phyloP scores from a whole-genome alignment of 2,797 vertebrate species.

The Podarcis siculus region DNA sequence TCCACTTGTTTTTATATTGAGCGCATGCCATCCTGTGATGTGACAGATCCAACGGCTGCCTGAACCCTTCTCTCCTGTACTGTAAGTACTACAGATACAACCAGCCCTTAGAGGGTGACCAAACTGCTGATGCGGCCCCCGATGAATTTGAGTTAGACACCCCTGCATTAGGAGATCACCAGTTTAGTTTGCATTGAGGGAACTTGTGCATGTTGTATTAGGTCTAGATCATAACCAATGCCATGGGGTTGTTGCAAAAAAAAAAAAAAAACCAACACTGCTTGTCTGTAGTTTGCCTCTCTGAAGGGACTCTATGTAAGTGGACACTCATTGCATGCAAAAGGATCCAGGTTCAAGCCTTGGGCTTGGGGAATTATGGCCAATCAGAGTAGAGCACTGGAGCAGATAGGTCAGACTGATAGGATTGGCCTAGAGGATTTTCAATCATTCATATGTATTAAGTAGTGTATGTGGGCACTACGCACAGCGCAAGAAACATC shows the following conservation, averaged over 20 bases:
- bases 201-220: neutral
- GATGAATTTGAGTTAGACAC: too few relatives aligned
- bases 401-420: neutral
- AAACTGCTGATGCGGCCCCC: too few relatives aligned
- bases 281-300: neutral
- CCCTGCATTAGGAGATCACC: neutral
- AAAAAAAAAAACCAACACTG: too few relatives aligned
- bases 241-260: neutral
- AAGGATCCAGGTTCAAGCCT: neutral
- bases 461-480: neutral
- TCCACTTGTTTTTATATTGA: too few relatives aligned
- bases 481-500: too few relatives aligned
- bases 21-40: too few relatives aligned
- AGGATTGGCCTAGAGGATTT: neutral
- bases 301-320: neutral
- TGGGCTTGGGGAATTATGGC: too few relatives aligned
- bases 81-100: too few relatives aligned
- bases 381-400: neutral
- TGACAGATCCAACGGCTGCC: too few relatives aligned
- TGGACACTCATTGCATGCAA: neutral
- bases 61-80: too few relatives aligned
- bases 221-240: neutral
- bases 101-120: too few relatives aligned
- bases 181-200: too few relatives aligned
- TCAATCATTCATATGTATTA: neutral